Evolutionary conservation across 2,888 invertebrate species (phyloP).

Genomic region (Noctua comes): DNA sequence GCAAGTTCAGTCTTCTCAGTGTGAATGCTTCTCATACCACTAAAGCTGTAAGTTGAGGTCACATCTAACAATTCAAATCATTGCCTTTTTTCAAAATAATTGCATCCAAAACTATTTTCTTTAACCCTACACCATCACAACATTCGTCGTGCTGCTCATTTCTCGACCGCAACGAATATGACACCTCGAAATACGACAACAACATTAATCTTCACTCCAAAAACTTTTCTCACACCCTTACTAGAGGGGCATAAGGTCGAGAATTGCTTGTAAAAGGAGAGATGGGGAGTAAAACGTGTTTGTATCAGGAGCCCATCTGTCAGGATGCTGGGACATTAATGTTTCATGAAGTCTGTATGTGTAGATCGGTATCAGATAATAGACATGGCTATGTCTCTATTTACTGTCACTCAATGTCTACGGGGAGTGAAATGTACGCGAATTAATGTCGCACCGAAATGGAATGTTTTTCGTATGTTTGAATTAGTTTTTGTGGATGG

Average conservation of each 20-base stretch:
- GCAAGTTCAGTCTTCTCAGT: not conserved
- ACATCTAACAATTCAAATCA: not conserved
- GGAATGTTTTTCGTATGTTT: conserved; percentile 62
- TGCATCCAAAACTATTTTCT: conserved; percentile 5
- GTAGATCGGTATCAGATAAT: conserved; percentile 89
- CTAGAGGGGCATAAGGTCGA: conserved; percentile 41
- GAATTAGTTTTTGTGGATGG: conserved; percentile 51
- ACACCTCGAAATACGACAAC: conserved; percentile 69
- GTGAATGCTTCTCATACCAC: not conserved
- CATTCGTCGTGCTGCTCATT: conserved; percentile 65
- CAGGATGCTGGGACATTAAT: conserved; percentile 83
- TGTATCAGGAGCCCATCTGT: conserved; percentile 86
- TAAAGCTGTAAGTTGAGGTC: not conserved
- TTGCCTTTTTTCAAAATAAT: not conserved
- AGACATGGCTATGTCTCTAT: conserved; percentile 84
- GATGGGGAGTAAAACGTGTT: conserved; percentile 69
- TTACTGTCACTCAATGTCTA: conserved; percentile 81
- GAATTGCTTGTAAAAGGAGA: conserved; percentile 55
- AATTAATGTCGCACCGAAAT: conserved; percentile 60
- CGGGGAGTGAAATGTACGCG: conserved; percentile 70
- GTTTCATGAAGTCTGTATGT: conserved; percentile 84
- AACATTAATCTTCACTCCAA: conserved; percentile 24
- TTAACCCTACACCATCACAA: conserved; percentile 40
- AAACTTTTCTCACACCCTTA: conserved; percentile 33
- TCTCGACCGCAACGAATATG: conserved; percentile 74